A percentile compares a stretch with the other conserved stretches of the same genome.
These are phyloP conservation scores for Conus ventricosus DNA, from an alignment of 1,140 invertebrate species.

Conservation along the genomic window DNA sequence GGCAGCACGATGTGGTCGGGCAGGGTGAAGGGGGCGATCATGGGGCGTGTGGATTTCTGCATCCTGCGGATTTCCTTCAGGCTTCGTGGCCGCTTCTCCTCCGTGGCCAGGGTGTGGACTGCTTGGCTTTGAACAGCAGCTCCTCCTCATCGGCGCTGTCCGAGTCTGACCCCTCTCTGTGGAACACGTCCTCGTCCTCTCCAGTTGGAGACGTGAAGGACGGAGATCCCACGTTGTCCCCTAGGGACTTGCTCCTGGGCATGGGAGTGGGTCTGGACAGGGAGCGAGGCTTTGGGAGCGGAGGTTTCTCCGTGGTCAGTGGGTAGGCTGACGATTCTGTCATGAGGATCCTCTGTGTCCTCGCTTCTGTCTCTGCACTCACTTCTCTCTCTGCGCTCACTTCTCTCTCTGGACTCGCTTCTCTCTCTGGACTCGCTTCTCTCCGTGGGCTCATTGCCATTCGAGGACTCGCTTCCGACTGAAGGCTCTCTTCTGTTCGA, in stretches of 20 bases:
- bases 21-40: constrained; percentile 42
- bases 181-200: background rate
- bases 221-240: background rate
- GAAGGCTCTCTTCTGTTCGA: background rate
- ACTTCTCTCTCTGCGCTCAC: background rate
- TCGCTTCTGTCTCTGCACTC: background rate
- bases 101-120: background rate
- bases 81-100: constrained; percentile 31
- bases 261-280: background rate
- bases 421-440: background rate
- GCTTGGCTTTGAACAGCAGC: background rate
- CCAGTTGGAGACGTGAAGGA: background rate
- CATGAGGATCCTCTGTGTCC: background rate
- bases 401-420: too few relatives aligned
- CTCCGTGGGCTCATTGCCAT: background rate
- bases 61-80: constrained; percentile 46
- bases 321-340: background rate
- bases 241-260: constrained; percentile 18
- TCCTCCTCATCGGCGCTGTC: constrained; percentile 1
- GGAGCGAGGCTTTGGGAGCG: background rate
- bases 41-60: constrained; percentile 35
- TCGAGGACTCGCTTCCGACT: background rate
- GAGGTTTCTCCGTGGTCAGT: background rate
- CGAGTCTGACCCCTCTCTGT: background rate
- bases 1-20: constrained; percentile 42